phyloP scores from a whole-genome alignment of 2,797 vertebrate genomes.

The Gymnopithys bicolor region DNA sequence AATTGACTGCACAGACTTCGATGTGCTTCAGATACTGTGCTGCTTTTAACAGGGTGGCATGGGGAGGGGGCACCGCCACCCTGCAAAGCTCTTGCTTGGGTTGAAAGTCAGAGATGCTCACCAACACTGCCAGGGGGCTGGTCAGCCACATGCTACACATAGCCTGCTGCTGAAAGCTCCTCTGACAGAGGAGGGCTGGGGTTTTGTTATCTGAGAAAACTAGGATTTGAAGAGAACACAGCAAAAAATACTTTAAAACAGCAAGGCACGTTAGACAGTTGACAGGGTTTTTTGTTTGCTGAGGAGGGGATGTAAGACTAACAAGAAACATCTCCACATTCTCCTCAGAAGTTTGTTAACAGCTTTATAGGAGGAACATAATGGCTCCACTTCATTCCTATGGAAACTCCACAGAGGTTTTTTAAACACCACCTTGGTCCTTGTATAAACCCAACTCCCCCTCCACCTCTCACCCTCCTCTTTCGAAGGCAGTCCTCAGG shows the following conservation, averaged over 20 bases:
- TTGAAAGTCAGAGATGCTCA: not conserved
- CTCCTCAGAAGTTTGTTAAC: not conserved
- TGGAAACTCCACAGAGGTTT: not conserved
- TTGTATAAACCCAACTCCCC: not conserved
- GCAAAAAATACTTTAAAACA: not conserved
- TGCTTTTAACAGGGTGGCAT: not conserved
- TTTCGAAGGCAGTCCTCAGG: conserved; percentile 77
- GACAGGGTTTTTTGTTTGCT: not conserved
- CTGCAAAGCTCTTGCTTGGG: not conserved
- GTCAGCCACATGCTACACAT: not conserved
- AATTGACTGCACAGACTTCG: too few species aligned
- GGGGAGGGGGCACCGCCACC: accelerated
- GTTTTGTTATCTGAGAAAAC: not conserved
- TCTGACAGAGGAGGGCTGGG: not conserved
- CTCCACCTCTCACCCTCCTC: conserved; percentile 78
- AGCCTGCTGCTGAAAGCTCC: not conserved
- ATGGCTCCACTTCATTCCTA: not conserved
- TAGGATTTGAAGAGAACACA: not conserved
- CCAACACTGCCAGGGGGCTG: too few species aligned
- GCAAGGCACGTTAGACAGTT: not conserved
- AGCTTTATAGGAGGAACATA: accelerated
- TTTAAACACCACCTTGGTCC: not conserved
- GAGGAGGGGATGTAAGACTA: not conserved
- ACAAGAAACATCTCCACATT: not conserved
- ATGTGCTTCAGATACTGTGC: not conserved